Base-by-base conservation (phyloP, 2,888 invertebrate species). In the Acholoe squamosa region DNA sequence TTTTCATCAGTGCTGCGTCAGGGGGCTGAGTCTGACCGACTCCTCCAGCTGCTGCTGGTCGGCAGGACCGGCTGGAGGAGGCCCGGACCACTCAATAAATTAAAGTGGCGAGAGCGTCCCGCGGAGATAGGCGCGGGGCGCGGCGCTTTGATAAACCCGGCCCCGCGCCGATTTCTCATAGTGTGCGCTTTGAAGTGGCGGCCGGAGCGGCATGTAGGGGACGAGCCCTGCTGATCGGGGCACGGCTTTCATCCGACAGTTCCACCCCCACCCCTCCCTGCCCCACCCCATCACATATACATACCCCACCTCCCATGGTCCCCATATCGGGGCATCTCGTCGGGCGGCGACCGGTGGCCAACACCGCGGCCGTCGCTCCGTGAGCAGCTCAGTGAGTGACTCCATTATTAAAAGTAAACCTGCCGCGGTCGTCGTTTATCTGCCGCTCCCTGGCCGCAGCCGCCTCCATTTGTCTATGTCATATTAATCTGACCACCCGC, bases 401-500 rank as follows among this genome's bases (percentile, higher is more conserved):
- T 77, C 43, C 43, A 43, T 84, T 84, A 84, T 84, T 84, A 84
- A 33, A 84, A 84, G 84, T 84, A 77, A 77, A 77, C 77, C 77
- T 77, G 84, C 43, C 10, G 51, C 19, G 25, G 3, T 77, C 5
- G 52, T 84, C 43, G 43, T 84, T 84, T 84, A 84, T 84, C 84
- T n/a, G 77, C 61, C 19, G 76, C 31, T 22, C 33, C 84, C 84
- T 19, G 84, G 16, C 52, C 25, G 52, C 84, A 84, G 31, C 16
- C 84, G 84, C 84, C 84, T 84, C 84, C 84, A 84, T 84, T 84
- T 84, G 84, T 84, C 84, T 84, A 28, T 84, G 84, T 84, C 84
- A 84, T 84, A 84, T 84, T 84, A 84, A 84, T 84, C 84, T 84
- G 76, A 28, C 16, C 31, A n/a, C 61, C 25, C 76, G 76, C 31